Percentiles rank a stretch among this genome's conserved stretches.
Evolutionary conservation across 35 echinoderm and acorn worm genomes (phyloP).

Genomic region (Patiria miniata): DNA sequence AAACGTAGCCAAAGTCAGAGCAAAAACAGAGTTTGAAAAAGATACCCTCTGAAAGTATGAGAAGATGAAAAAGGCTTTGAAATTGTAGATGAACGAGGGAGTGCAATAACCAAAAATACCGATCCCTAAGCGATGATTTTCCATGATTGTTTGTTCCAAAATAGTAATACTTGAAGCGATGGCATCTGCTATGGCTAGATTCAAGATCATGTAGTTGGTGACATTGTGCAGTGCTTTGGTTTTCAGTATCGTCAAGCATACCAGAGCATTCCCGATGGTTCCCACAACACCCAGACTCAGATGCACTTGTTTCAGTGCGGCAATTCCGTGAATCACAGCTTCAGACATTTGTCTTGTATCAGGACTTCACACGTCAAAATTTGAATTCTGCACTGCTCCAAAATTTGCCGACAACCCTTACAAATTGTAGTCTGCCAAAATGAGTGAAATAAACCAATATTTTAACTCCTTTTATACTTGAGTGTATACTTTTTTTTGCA

Average conservation of each 20-base stretch:
- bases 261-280: background rate
- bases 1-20: background rate
- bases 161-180: background rate
- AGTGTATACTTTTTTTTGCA: too few relatives aligned
- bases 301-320: background rate
- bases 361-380: too few relatives aligned
- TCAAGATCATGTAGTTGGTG: background rate
- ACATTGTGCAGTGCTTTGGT: background rate
- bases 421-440: too few relatives aligned
- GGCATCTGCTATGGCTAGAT: conserved; percentile 1
- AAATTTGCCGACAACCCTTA: too few relatives aligned
- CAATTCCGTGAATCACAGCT: too few relatives aligned
- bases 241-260: background rate
- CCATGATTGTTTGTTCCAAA: background rate
- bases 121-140: background rate
- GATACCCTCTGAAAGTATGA: background rate
- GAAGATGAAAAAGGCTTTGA: background rate
- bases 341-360: too few relatives aligned
- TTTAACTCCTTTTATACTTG: too few relatives aligned
- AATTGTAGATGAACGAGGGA: background rate
- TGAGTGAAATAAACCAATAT: too few relatives aligned
- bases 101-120: background rate
- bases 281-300: background rate
- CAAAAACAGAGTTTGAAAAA: background rate
- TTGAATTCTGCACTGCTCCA: too few relatives aligned